A percentile compares a stretch with the other conserved stretches of the same genome.
Conservation (phyloP, 2,113 vertebrate genomes). For the Mungos mungo region DNA sequence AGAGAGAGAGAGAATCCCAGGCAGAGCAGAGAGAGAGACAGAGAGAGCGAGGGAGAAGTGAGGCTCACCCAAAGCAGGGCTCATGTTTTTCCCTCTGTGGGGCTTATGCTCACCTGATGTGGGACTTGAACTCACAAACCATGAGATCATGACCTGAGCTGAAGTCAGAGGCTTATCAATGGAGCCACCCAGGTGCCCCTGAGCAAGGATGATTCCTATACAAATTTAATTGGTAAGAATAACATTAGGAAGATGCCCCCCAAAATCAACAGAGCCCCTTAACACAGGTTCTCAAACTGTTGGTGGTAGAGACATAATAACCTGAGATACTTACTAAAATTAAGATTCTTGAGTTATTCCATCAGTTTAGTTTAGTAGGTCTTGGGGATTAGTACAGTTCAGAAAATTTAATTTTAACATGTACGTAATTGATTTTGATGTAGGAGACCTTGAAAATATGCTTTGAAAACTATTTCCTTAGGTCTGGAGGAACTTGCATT, state of each 20-base stretch:
- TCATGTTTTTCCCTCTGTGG: no score
- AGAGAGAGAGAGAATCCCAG: no score
- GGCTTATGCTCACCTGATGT: no score
- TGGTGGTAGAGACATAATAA: not conserved
- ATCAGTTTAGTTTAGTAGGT: not conserved
- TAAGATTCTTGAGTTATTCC: not conserved
- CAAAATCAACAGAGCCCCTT: not conserved
- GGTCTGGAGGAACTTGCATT: not conserved
- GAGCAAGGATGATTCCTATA: not conserved
- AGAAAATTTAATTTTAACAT: conserved; percentile 43
- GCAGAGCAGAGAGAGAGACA: no score
- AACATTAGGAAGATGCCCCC: not conserved
- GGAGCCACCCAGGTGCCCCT: no score
- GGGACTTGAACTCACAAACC: no score
- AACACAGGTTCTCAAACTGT: not conserved
- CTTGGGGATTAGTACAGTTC: not conserved
- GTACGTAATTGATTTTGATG: not conserved
- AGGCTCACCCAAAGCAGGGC: no score
- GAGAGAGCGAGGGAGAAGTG: no score
- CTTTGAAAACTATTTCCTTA: conserved; percentile 7
- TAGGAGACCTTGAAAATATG: not conserved
- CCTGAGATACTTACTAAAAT: not conserved
- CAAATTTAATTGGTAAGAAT: not conserved
- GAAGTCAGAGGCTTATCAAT: no score
- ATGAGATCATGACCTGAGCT: no score